A percentile compares a stretch with the other conserved stretches of the same genome.
These are phyloP conservation scores for Andrena cerasifolii DNA, from an alignment of 1,140 invertebrate genomes.

Conservation along the genomic window DNA sequence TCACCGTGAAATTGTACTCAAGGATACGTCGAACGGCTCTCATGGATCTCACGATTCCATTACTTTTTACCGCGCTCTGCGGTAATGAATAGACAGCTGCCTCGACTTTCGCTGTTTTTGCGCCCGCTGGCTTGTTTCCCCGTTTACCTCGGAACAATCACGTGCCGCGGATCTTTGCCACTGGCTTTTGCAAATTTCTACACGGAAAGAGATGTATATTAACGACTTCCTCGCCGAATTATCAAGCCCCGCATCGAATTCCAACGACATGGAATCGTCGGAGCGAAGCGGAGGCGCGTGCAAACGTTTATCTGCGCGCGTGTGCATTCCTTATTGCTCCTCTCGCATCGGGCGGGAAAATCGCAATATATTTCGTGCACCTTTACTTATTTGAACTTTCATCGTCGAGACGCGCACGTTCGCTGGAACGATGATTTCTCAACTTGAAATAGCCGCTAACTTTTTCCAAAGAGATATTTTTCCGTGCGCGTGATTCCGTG, in stretches of 20 bases:
- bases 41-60: conserved; percentile 15
- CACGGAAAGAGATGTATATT: neutral
- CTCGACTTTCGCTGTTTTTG: conserved; percentile 62
- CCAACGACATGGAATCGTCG: neutral
- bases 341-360: neutral
- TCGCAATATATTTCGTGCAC: neutral
- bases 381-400: neutral
- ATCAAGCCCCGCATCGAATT: neutral
- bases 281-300: neutral
- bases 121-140: neutral
- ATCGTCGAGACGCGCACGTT: neutral
- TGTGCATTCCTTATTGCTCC: too few species aligned
- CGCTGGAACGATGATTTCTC: neutral
- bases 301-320: neutral
- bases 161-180: neutral
- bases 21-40: conserved; percentile 12
- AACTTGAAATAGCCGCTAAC: neutral
- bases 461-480: neutral
- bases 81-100: conserved; percentile 33
- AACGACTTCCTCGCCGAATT: neutral
- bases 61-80: conserved; percentile 21
- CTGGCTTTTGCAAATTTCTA: neutral
- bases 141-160: neutral
- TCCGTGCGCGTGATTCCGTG: neutral
- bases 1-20: conserved; percentile 3